A percentile compares a stretch with the other conserved stretches of the same genome.
phyloP scores from a whole-genome alignment of 1,140 invertebrate genomes.

The Bombus sylvicola region DNA sequence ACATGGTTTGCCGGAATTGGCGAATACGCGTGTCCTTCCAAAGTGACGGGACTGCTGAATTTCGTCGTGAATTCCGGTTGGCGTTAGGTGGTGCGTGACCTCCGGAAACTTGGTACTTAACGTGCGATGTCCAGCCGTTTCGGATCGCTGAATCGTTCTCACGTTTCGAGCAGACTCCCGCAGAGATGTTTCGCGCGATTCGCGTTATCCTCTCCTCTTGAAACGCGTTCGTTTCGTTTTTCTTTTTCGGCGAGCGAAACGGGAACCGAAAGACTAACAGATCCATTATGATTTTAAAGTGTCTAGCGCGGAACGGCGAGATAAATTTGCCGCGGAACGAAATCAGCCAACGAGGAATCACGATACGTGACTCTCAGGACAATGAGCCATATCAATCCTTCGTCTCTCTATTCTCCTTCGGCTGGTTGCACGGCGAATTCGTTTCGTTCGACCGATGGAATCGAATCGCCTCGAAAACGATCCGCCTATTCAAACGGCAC shows the following conservation, averaged over 20 bases:
- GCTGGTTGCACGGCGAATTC: slow-evolving; percentile 13
- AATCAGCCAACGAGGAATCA: slow-evolving; percentile 42
- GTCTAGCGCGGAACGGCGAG: neutral
- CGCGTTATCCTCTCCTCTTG: too few species aligned
- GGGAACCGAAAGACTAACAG: too few species aligned
- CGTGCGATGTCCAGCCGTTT: slow-evolving; percentile 3
- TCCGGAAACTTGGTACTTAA: neutral
- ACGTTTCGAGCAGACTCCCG: too few species aligned
- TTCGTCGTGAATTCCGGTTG: neutral
- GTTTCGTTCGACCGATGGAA: slow-evolving; percentile 56
- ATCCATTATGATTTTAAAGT: slow-evolving; percentile 29
- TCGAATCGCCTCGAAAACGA: slow-evolving; percentile 53
- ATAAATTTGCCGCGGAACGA: slow-evolving; percentile 27
- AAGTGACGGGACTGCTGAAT: neutral
- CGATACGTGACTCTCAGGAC: slow-evolving; percentile 52
- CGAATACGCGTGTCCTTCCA: too few species aligned
- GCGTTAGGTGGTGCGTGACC: neutral
- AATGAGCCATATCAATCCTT: slow-evolving; percentile 58
- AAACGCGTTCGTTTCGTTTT: neutral
- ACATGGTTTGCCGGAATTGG: neutral
- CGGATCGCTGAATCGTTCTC: neutral
- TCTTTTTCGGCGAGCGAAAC: too few species aligned
- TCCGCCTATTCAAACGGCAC: slow-evolving; percentile 60
- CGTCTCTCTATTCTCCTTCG: slow-evolving; percentile 37
- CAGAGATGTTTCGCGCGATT: too few species aligned